Base-by-base conservation (phyloP, 2,113 vertebrate species). In the Hippotragus niger region DNA sequence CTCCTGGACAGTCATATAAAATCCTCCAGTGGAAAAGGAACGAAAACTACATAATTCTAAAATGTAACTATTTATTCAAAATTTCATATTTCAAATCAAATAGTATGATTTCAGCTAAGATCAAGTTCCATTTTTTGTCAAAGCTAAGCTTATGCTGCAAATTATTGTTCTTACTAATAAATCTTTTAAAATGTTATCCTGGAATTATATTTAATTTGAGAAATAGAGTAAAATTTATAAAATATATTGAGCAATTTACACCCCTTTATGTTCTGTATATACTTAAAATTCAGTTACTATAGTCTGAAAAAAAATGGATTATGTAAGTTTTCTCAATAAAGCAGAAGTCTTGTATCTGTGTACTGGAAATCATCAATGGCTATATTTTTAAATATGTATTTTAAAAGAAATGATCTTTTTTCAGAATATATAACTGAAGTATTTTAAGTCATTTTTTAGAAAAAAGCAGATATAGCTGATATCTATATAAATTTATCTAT, bases 261-360 rank as follows among this genome's bases (percentile, higher is more conserved):
- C 67, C 40, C 15, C 6, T 92, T 40, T 60, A 91, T 55, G 19
- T 17, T 67, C 7, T 67, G 29, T 11, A 64, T 83, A 31, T 86
- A 33, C 40, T 94, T 95, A 33, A 82, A 93, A 74, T 92, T 93
- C 33, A 84, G 31, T 91, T 89, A 76, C 25, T n/a, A 2, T 90
- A 80, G 43, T 13, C 4, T 78, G 74, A 93, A 11, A 92, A 58
- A 43, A 90, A 50, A 62, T 94, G 0, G 3, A 95, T 81, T n/a
- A 5, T 95, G 40, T 43, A 81, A 89, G 84, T 60, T 97, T 80
- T 88, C 93, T 71, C 13, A 78, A 96, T 93, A 47, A 92, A 94
- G 89, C 25, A 93, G 5, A 60, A 64, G 19, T 80, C 50, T 80
- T 0, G 0, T 64, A 67, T 31, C 2, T 84, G n/a, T 45, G n/a